Percentiles rank a stretch among this genome's conserved stretches.
Conservation (phyloP, 2,113 vertebrate species). For the Zeus faber region DNA sequence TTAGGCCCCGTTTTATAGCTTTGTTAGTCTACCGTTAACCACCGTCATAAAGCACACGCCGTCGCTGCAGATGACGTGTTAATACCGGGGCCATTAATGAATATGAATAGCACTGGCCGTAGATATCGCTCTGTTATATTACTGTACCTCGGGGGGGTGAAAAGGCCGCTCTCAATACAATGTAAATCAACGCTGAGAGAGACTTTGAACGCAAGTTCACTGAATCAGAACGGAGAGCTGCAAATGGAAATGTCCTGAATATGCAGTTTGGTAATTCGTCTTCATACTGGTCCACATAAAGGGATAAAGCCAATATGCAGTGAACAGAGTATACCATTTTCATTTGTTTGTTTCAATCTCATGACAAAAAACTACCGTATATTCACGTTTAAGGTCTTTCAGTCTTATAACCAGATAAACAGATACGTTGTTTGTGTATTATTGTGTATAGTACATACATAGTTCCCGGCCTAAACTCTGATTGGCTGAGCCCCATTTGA, state of each 20-base stretch:
- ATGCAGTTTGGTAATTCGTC: conserved; percentile 18
- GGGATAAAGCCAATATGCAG: conserved; percentile 19
- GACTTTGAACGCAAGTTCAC: conserved; percentile 53
- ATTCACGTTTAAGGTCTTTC: no score
- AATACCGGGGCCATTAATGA: conserved; percentile 76
- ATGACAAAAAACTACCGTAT: no score
- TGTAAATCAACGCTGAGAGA: conserved; percentile 72
- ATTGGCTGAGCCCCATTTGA: no score
- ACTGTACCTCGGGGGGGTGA: conserved; percentile 71
- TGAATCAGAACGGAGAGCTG: conserved; percentile 21
- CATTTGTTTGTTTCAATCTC: conserved; percentile 13
- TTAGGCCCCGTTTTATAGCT: conserved; percentile 38
- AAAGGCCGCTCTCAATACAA: conserved; percentile 82
- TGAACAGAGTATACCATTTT: conserved; percentile 13
- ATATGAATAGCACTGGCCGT: conserved; percentile 74
- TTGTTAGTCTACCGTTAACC: conserved; percentile 42
- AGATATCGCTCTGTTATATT: conserved; percentile 69
- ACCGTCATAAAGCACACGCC: conserved; percentile 44
- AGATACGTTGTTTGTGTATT: no score
- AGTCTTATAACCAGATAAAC: no score
- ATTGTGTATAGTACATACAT: no score
- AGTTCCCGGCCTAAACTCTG: no score
- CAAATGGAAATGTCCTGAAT: conserved; percentile 31
- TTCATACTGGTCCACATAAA: conserved; percentile 28
- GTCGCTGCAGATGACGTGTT: conserved; percentile 61